Conservation (phyloP, 2,888 invertebrate genomes). For the Brassicogethes aeneus region DNA sequence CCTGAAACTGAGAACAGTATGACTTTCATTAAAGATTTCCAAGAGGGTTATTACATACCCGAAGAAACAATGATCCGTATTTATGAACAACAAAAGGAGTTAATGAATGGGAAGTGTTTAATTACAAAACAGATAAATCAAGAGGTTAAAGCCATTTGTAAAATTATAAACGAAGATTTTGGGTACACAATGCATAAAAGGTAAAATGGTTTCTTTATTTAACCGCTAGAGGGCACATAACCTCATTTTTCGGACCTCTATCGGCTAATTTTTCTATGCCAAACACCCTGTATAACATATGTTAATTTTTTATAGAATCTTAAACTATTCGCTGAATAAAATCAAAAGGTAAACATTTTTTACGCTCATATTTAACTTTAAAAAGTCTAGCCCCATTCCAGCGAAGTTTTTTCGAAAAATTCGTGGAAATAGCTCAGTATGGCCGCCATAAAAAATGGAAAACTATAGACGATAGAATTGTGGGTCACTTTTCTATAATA, state of each 20-base stretch:
- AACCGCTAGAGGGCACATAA: no score
- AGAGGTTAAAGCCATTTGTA: not conserved
- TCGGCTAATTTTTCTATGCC: no score
- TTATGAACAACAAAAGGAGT: not conserved
- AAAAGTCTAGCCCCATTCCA: not conserved
- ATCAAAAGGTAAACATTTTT: not conserved
- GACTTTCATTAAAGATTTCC: not conserved
- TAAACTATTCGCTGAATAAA: not conserved
- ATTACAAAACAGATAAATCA: not conserved
- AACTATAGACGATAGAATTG: not conserved
- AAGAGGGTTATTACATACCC: not conserved
- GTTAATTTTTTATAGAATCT: not conserved
- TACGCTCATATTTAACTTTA: no score
- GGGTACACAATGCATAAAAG: not conserved
- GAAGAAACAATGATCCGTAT: not conserved
- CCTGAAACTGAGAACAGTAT: not conserved
- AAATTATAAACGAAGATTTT: not conserved
- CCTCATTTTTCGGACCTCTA: no score
- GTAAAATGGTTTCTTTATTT: no score
- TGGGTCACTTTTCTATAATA: not conserved
- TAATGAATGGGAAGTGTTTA: not conserved
- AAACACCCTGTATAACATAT: no score
- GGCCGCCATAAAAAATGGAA: not conserved
- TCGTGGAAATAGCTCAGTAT: not conserved
- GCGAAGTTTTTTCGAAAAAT: not conserved